Base-by-base conservation (phyloP, 2,888 invertebrate species). In the Dicranocentrus wangi region DNA sequence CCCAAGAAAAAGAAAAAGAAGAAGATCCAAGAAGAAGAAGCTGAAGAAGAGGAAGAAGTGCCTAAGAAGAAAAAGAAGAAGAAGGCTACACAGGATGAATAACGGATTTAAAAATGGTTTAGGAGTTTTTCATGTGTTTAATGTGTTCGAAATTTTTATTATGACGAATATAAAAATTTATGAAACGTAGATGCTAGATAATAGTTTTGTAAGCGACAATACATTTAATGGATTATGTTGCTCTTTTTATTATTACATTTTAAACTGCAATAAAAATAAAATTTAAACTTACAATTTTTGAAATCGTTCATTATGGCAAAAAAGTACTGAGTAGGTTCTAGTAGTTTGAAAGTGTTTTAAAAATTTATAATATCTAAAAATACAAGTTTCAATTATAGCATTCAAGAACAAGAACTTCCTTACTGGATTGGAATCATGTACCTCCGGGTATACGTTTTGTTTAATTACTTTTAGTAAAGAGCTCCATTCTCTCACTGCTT, bases 1-100 rank as follows among this genome's bases (percentile, higher is more conserved):
- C 75, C 80, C 2, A 76, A 78, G 8, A 80, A 85, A 70, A 81
- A 83, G 73, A 82, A 83, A 55, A 82, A 83, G 69, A 84, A 85
- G 79, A 82, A 82, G 32, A 73, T 82, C 55, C 60, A 82, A 82
- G 82, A 82, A 82, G 82, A 68, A 76, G 53, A 65, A 47, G 63
- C 71, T 8, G 39, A 76, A 15, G 65, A 47, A 32, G 43, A 70
- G n/a, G 58, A 72, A 51, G 32, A 51, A 69, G 19, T 3, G 47
- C 69, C 72, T n/a, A 82, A 82, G 47, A 82, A 82, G 82, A 82
- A 82, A 77, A 76, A 76, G 53, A 61, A 58, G 7, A 82, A 82
- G 42, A 65, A 60, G 7, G 63, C 71, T n/a, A 27, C 76, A 10
- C 58, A 47, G 21, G 43, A 70, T 28, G 58, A 72, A 60, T 53